Percentiles rank a stretch among this genome's conserved stretches.
Conservation (phyloP, 2,113 vertebrate genomes). For the Oceanites oceanicus region DNA sequence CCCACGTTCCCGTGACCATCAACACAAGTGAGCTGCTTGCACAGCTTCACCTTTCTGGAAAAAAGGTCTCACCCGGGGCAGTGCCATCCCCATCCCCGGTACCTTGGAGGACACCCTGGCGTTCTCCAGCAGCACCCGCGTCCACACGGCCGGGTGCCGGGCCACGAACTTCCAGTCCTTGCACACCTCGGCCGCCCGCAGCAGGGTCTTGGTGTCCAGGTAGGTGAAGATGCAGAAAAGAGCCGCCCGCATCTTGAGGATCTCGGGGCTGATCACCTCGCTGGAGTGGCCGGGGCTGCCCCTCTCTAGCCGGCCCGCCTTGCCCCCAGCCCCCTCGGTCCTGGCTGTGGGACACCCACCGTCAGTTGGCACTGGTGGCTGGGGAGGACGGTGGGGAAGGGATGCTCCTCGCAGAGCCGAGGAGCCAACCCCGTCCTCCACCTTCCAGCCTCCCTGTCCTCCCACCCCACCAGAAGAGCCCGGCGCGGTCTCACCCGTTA, state of each 20-base stretch:
- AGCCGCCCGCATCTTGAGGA: conserved; percentile 95
- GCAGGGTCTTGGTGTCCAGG: conserved; percentile 92
- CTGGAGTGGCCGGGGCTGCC: conserved; percentile 86
- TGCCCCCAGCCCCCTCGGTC: conserved; percentile 61
- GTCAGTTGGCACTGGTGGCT: not conserved
- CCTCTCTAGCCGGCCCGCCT: conserved; percentile 79
- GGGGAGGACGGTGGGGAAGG: rapidly evolving
- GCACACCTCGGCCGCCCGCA: conserved; percentile 90
- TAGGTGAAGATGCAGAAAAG: conserved; percentile 99
- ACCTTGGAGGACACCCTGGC: conserved; percentile 95
- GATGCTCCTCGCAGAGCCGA: rapidly evolving
- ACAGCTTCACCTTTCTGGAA: not conserved
- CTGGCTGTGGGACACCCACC: conserved; percentile 20
- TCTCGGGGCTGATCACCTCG: conserved; percentile 96
- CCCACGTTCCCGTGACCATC: rapidly evolving
- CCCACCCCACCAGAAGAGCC: not conserved
- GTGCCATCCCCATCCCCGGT: not conserved
- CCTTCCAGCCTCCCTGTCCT: not conserved
- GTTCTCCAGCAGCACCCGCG: conserved; percentile 93
- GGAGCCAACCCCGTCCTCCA: not conserved
- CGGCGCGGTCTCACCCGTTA: conserved; percentile 56
- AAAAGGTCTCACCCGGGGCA: rapidly evolving
- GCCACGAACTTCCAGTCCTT: conserved; percentile 97
- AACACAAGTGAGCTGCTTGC: not conserved
- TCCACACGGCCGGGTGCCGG: conserved; percentile 95